A percentile compares a stretch with the other conserved stretches of the same genome.
Conservation (phyloP, 2,797 vertebrate genomes). For the Knipowitschia caucasica region DNA sequence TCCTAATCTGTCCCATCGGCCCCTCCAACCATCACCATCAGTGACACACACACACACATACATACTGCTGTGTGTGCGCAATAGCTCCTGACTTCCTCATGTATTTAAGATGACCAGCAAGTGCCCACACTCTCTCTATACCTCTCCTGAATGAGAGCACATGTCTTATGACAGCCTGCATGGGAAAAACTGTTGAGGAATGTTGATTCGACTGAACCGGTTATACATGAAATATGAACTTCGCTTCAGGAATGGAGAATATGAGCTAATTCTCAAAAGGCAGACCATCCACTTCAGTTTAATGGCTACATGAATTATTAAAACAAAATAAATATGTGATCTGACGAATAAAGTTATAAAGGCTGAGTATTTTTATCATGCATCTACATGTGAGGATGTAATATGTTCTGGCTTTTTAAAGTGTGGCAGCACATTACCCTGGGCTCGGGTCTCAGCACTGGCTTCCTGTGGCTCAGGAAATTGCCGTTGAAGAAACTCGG, state of each 20-base stretch:
- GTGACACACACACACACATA: no score
- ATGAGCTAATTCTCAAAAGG: neutral
- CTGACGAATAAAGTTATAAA: neutral
- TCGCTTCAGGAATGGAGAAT: neutral
- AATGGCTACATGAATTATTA: neutral
- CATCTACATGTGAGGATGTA: neutral
- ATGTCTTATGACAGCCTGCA: neutral
- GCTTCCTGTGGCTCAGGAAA: no score
- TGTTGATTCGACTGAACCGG: neutral
- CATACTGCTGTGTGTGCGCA: no score
- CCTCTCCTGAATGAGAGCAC: slow-evolving; percentile 12
- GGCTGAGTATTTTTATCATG: neutral
- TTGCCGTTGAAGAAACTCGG: no score
- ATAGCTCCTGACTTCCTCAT: slow-evolving; percentile 5
- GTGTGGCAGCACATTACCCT: no score
- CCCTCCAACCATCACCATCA: no score
- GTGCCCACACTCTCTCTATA: slow-evolving; percentile 1
- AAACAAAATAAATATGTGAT: neutral
- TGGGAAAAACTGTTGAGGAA: slow-evolving; percentile 2
- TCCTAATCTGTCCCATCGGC: no score
- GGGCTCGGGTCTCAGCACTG: no score
- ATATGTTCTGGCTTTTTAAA: neutral
- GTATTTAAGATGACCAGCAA: slow-evolving; percentile 27
- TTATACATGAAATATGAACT: slow-evolving; percentile 2
- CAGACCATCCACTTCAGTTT: neutral